These are phyloP conservation scores for Nematolebias whitei DNA, from an alignment of 2,113 vertebrate genomes.

Conservation along the genomic window DNA sequence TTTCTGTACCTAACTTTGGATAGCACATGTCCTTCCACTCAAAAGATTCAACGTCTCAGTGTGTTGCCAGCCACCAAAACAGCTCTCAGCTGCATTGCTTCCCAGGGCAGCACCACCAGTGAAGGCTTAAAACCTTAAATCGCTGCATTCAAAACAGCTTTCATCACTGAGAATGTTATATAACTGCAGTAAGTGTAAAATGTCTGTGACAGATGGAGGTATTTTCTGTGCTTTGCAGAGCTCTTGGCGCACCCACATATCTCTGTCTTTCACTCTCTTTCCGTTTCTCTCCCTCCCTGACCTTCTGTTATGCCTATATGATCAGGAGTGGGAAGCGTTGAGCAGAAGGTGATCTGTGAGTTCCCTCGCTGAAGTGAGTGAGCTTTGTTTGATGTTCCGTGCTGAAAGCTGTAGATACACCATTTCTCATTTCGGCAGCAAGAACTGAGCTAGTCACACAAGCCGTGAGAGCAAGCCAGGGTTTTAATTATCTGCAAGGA, in stretches of 20 bases:
- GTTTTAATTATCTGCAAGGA: slow-evolving; percentile 16
- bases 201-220: slow-evolving; percentile 68
- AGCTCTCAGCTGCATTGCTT: slow-evolving; percentile 17
- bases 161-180: slow-evolving; percentile 49
- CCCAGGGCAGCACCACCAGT: slow-evolving; percentile 7
- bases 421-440: slow-evolving; percentile 25
- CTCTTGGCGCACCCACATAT: slow-evolving; percentile 58
- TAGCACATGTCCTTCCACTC: neutral
- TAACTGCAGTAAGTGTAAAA: slow-evolving; percentile 59
- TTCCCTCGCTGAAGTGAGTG: slow-evolving; percentile 42
- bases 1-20: neutral
- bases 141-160: slow-evolving; percentile 42
- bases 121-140: slow-evolving; percentile 33
- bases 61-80: neutral
- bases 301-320: slow-evolving; percentile 60
- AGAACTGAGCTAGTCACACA: slow-evolving; percentile 45
- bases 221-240: slow-evolving; percentile 62
- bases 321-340: slow-evolving; percentile 64
- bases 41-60: neutral
- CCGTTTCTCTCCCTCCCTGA: slow-evolving; percentile 57
- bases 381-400: slow-evolving; percentile 63
- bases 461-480: slow-evolving; percentile 10
- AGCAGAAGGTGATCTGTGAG: slow-evolving; percentile 57
- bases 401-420: slow-evolving; percentile 51
- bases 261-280: slow-evolving; percentile 58